Evolutionary conservation across 1,140 invertebrate species (phyloP).

Genomic region (Drosophila ohnishii): DNA sequence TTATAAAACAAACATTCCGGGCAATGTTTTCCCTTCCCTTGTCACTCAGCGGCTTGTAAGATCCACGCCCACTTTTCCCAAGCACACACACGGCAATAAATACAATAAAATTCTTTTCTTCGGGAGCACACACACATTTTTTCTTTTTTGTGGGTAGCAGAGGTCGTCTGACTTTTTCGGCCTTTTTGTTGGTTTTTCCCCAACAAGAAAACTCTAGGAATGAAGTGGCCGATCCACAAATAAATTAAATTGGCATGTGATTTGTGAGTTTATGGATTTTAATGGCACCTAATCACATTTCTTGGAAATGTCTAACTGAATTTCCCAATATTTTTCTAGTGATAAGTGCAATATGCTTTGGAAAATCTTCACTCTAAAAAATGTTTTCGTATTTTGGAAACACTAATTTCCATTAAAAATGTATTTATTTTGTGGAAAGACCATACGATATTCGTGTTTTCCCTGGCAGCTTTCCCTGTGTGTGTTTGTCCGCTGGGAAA

Average conservation of each 20-base stretch:
- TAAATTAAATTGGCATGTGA: conserved; percentile 33
- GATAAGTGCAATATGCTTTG: conserved; percentile 2
- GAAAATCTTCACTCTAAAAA: background rate
- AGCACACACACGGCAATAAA: conserved; percentile 34
- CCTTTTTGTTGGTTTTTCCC: conserved; percentile 15
- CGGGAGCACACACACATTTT: background rate
- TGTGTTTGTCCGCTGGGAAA: conserved; percentile 26
- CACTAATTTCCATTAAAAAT: background rate
- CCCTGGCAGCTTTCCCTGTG: background rate
- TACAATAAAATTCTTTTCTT: conserved; percentile 33
- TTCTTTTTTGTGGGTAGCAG: background rate
- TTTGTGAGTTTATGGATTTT: conserved; percentile 36
- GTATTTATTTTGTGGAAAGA: background rate
- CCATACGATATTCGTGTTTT: conserved; percentile 1
- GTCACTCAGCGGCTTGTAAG: conserved; percentile 72
- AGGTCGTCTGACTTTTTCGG: conserved; percentile 7
- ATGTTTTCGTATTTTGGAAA: no score
- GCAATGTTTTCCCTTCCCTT: conserved; percentile 49
- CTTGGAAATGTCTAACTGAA: conserved; percentile 5
- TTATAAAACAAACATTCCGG: conserved; percentile 70
- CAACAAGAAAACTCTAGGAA: conserved; percentile 17
- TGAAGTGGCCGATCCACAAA: conserved; percentile 17
- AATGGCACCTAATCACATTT: conserved; percentile 17
- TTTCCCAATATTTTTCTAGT: background rate
- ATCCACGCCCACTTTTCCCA: conserved; percentile 29